Base-by-base conservation (phyloP, 2,888 invertebrate species). In the Synergus japonicus region DNA sequence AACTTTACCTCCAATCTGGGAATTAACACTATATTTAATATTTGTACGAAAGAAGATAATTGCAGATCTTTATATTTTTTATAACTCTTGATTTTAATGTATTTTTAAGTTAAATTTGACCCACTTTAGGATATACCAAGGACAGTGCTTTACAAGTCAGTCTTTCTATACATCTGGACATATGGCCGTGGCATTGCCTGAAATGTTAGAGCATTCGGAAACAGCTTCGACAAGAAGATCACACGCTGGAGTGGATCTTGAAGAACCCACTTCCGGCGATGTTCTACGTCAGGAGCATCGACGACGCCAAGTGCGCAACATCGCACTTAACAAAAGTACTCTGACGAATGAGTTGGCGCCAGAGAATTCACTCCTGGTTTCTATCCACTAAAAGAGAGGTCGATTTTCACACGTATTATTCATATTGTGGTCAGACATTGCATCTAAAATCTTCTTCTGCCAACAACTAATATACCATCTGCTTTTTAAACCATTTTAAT, bases 201-300 rank as follows among this genome's bases (percentile, higher is more conserved):
- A 37, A 46, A 44, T 67, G 4, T 18, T n/a, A n/a, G 37, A 60
- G 12, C 22, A 10, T 13, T 49, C 69, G 37, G 69, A 73, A 73
- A 73, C 69, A 7, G 7, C n/a, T 49, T 37, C 49, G 69, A 15
- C 37, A 37, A 78, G 83, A 76, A 81, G 77, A 58, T 76, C 46
- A 77, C 63, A 67, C 43, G 29, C 12, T 80, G 64, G 77, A 88
- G 87, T 86, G 82, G 86, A 81, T 79, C 79, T 86, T 89, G 86
- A 84, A 89, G 88, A 82, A 86, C 82, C 79, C 83, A 84, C 87
- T 88, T 89, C 89, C 87, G 88, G 86, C 79, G 84, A 81, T 81
- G 86, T 83, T 84, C 78, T 81, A 78, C 84, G 84, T 87, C 85
- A 82, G 83, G 60, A 76, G 69, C 67, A 67, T 77, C 69, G 13